Conservation (phyloP, 1,140 invertebrate species). For the Leptinotarsa lineolata region DNA sequence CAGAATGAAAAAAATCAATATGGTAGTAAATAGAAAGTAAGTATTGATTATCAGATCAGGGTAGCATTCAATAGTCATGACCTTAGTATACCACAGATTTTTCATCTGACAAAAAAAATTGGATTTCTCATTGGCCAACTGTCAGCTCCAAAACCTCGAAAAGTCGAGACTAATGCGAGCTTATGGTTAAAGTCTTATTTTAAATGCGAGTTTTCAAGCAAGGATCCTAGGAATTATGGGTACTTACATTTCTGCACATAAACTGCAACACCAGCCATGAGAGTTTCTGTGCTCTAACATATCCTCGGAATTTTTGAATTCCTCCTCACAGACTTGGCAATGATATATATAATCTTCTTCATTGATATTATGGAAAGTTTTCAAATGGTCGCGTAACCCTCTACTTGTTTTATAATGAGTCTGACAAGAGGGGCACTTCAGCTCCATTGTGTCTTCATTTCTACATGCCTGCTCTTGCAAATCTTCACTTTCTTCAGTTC, state of each 20-base stretch:
- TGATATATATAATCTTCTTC: neutral
- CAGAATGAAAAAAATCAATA: too few relatives aligned
- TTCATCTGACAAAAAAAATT: too few relatives aligned
- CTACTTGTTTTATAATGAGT: slow-evolving; percentile 1
- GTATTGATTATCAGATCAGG: too few relatives aligned
- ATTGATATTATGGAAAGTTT: neutral
- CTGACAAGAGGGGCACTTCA: neutral
- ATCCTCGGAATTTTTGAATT: neutral
- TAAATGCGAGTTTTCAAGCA: too few relatives aligned
- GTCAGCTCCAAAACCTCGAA: too few relatives aligned
- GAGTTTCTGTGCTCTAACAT: neutral
- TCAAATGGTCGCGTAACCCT: neutral
- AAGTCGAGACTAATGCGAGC: too few relatives aligned
- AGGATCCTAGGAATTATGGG: too few relatives aligned
- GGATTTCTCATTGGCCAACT: too few relatives aligned
- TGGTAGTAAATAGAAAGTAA: too few relatives aligned
- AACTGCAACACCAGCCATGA: neutral
- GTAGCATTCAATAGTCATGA: too few relatives aligned
- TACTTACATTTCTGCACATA: slow-evolving; percentile 3
- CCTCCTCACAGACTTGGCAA: neutral
- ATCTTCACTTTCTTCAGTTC: neutral
- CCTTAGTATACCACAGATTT: too few relatives aligned
- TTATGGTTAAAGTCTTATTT: too few relatives aligned
- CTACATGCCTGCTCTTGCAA: neutral
- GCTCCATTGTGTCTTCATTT: neutral